A percentile compares a stretch with the other conserved stretches of the same genome.
Evolutionary conservation across 2,888 invertebrate species (phyloP).

Genomic region (Harpagoxenus sublaevis): DNA sequence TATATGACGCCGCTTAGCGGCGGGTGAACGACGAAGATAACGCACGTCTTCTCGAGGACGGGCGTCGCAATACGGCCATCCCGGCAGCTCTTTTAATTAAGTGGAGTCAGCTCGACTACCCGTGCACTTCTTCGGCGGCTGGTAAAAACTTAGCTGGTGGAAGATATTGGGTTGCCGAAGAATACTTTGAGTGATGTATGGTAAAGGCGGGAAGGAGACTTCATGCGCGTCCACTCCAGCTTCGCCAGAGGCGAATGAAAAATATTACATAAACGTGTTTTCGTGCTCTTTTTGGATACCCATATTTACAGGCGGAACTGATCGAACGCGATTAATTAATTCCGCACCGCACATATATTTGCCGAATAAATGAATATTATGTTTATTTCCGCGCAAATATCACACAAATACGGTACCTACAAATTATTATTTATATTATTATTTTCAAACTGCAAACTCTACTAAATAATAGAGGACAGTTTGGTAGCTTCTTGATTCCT

Average conservation of each 20-base stretch:
- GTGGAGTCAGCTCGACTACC: constrained; percentile 78
- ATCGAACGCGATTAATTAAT: constrained; percentile 19
- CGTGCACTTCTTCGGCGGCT: constrained; percentile 50
- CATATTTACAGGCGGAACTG: not conserved
- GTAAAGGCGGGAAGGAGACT: not conserved
- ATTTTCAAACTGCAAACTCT: not conserved
- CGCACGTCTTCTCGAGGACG: constrained; percentile 76
- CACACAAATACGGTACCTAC: not conserved
- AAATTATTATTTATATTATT: constrained; percentile 4
- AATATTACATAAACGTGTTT: constrained; percentile 17
- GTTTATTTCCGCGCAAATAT: not conserved
- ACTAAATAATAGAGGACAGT: not conserved
- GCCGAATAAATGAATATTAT: not conserved
- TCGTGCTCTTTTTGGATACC: not conserved
- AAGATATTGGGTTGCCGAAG: constrained; percentile 69
- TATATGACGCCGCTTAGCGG: constrained; percentile 71
- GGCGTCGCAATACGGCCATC: constrained; percentile 67
- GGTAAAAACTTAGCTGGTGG: constrained; percentile 74
- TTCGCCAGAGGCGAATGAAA: not conserved
- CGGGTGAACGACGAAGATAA: constrained; percentile 80
- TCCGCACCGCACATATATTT: not conserved
- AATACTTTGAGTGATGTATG: constrained; percentile 28
- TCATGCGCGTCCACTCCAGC: not conserved
- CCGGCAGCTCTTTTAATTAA: constrained; percentile 78
- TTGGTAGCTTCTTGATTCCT: not conserved